These are phyloP conservation scores for Corythornis vintsioides DNA, from an alignment of 2,113 vertebrate species.

Conservation along the genomic window DNA sequence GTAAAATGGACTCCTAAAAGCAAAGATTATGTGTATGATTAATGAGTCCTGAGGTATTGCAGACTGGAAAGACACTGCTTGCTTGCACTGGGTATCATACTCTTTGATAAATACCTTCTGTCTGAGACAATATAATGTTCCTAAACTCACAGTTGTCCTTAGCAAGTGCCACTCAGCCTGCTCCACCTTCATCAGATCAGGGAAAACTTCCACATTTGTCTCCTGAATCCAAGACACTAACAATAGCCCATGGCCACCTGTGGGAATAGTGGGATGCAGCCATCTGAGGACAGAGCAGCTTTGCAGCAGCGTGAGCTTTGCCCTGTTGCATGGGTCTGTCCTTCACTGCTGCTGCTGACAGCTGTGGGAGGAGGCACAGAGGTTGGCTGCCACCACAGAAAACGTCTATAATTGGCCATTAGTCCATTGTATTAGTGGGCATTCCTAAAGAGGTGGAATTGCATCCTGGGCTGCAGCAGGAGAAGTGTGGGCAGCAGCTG, in stretches of 20 bases:
- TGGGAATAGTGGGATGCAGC: not conserved
- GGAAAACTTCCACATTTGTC: rapidly evolving
- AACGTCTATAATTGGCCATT: not conserved
- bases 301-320: not conserved
- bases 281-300: not conserved
- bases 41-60: not conserved
- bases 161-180: not conserved
- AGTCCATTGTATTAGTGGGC: not conserved
- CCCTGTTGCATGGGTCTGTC: rapidly evolving
- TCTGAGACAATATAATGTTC: not conserved
- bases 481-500: too few relatives aligned
- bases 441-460: not conserved
- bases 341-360: not conserved
- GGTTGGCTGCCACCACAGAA: not conserved
- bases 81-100: not conserved
- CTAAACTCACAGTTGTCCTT: not conserved
- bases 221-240: not conserved
- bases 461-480: too few relatives aligned
- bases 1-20: not conserved
- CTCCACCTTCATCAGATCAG: not conserved
- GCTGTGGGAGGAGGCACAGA: not conserved
- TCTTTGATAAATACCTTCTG: not conserved
- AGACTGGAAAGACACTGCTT: rapidly evolving
- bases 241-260: rapidly evolving
- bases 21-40: not conserved